Conservation (phyloP, 2,797 vertebrate species). For the Microctenopoma lineatum region DNA sequence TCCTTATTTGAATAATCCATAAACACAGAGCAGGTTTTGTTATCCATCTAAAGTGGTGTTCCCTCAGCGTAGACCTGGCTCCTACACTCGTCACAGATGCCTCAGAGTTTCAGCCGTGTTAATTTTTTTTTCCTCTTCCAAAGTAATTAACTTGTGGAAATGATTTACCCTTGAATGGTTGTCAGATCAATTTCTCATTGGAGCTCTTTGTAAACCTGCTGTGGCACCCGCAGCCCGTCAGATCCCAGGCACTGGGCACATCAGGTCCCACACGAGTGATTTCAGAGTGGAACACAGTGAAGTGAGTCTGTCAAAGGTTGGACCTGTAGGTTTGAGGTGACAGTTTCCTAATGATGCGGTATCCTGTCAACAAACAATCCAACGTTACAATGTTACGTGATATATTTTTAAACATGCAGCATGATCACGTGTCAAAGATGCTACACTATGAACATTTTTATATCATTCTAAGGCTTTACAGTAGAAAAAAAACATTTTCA, state of each 20-base stretch:
- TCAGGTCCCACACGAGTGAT: constrained; percentile 60
- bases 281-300: constrained; percentile 39
- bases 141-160: constrained; percentile 82
- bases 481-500: too few species aligned
- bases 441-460: too few species aligned
- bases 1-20: constrained; percentile 12
- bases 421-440: neutral
- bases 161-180: constrained; percentile 81
- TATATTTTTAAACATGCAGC: neutral
- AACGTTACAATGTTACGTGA: neutral
- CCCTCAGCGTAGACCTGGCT: constrained; percentile 47
- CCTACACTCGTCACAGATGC: constrained; percentile 52
- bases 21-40: constrained; percentile 26
- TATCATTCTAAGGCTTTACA: too few species aligned
- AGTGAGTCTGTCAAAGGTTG: constrained; percentile 49
- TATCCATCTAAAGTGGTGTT: constrained; percentile 39
- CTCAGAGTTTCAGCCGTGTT: constrained; percentile 52
- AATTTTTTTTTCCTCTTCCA: constrained; percentile 41
- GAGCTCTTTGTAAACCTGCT: constrained; percentile 73
- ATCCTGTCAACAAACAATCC: neutral
- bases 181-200: constrained; percentile 83
- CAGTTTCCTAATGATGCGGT: constrained; percentile 16
- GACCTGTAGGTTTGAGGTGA: constrained; percentile 23
- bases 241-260: constrained; percentile 66
- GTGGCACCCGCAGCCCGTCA: constrained; percentile 66